phyloP scores from a whole-genome alignment of 1,140 invertebrate species.

The Drosophila setifemur region DNA sequence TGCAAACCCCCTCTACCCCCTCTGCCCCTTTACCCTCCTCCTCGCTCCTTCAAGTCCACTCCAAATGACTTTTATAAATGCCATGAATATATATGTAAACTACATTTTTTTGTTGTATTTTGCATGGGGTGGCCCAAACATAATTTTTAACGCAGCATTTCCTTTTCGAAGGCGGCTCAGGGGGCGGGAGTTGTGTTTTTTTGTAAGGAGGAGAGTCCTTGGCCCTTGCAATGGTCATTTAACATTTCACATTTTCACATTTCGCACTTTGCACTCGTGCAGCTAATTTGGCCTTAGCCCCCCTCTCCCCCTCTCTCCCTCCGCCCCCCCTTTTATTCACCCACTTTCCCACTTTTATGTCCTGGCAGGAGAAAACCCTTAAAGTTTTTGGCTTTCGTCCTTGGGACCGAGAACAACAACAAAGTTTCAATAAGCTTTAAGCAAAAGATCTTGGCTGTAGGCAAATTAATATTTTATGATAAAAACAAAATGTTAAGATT shows the following conservation, averaged over 20 bases:
- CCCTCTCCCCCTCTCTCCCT: not conserved
- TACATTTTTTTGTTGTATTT: slow-evolving; percentile 38
- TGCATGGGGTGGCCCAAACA: slow-evolving; percentile 31
- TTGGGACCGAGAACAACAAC: not conserved
- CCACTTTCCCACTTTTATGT: not conserved
- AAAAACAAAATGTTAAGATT: too few species aligned
- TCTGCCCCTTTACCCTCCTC: not conserved
- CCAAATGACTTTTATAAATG: slow-evolving; percentile 79
- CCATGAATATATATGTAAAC: slow-evolving; percentile 61
- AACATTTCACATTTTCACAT: slow-evolving; percentile 56
- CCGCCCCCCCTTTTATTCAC: not conserved
- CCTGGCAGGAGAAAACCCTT: slow-evolving; percentile 17
- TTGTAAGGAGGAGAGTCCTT: slow-evolving; percentile 11
- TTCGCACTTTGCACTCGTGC: slow-evolving; percentile 61
- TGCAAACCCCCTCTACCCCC: slow-evolving; percentile 12
- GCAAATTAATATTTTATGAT: too few species aligned
- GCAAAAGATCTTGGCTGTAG: slow-evolving; percentile 30
- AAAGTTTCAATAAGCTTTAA: slow-evolving; percentile 64
- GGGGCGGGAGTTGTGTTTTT: not conserved
- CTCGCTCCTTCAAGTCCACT: slow-evolving; percentile 17
- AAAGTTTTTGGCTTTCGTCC: slow-evolving; percentile 20
- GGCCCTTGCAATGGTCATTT: slow-evolving; percentile 57
- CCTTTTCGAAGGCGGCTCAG: slow-evolving; percentile 6
- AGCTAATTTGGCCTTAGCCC: slow-evolving; percentile 58
- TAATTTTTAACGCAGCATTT: slow-evolving; percentile 79